phyloP scores from a whole-genome alignment of 2,797 vertebrate genomes.

The Ctenopoma kingsleyae region DNA sequence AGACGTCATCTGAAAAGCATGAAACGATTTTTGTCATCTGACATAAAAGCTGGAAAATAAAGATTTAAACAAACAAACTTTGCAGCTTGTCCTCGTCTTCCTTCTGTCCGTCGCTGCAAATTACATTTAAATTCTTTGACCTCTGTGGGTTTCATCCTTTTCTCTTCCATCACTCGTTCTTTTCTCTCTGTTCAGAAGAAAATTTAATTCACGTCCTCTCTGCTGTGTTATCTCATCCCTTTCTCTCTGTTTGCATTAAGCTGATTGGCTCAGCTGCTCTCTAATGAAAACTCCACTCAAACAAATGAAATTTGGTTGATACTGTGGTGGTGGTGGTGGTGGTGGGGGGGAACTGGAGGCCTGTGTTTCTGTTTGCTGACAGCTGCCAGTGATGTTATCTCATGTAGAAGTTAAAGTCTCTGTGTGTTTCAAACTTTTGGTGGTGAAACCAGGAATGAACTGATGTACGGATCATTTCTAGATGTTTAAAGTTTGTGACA shows the following conservation, averaged over 20 bases:
- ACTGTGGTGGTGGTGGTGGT: too few species aligned
- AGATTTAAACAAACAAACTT: background rate
- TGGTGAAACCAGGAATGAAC: too few species aligned
- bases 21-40: slow-evolving; percentile 2
- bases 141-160: background rate
- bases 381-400: too few species aligned
- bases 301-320: too few species aligned
- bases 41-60: background rate
- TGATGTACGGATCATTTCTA: too few species aligned
- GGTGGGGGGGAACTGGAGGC: too few species aligned
- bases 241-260: slow-evolving; percentile 12
- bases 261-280: slow-evolving; percentile 21
- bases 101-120: background rate
- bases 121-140: background rate
- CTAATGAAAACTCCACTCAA: slow-evolving; percentile 9
- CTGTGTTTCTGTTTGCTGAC: too few species aligned
- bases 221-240: background rate
- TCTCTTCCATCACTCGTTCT: background rate
- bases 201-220: slow-evolving; percentile 6
- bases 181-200: background rate
- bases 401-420: too few species aligned
- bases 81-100: too few species aligned
- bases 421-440: too few species aligned
- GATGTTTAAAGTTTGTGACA: too few species aligned
- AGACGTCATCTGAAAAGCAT: background rate